Conservation (phyloP, 2,797 vertebrate species). For the Pseudotriccus pelzelni region DNA sequence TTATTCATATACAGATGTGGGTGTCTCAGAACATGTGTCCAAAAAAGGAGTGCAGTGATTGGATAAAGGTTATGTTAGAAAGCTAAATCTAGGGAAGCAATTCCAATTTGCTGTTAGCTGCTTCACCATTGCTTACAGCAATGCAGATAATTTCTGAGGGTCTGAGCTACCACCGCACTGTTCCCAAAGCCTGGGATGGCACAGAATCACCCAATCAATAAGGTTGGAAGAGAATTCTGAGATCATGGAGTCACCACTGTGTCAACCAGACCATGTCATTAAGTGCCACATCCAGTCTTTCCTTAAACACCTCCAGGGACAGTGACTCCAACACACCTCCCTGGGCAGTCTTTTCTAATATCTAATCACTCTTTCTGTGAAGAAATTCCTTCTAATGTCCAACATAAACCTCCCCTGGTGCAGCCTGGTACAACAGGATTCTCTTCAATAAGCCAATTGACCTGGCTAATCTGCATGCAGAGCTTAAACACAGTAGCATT, state of each 20-base stretch:
- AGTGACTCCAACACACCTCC: not conserved
- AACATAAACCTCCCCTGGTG: not conserved
- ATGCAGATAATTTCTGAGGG: not conserved
- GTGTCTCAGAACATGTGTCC: not conserved
- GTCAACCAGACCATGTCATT: not conserved
- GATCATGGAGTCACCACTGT: not conserved
- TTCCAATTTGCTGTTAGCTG: not conserved
- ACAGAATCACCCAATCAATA: not conserved
- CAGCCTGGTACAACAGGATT: constrained; percentile 79
- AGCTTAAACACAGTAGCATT: constrained; percentile 83
- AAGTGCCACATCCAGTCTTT: not conserved
- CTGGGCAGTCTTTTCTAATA: not conserved
- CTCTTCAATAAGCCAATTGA: constrained; percentile 89
- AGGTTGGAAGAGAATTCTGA: not conserved
- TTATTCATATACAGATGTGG: not conserved
- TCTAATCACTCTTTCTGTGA: not conserved
- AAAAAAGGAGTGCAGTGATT: not conserved
- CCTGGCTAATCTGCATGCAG: constrained; percentile 79
- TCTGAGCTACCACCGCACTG: not conserved
- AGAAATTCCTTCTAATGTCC: not conserved
- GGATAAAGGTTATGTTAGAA: not conserved
- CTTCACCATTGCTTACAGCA: not conserved
- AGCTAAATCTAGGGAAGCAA: not conserved
- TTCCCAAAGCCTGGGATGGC: not conserved
- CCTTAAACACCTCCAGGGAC: too few relatives aligned